A percentile compares a stretch with the other conserved stretches of the same genome.
Conservation (phyloP, 53 echinoderm and acorn worm genomes). For the Paelopatides confundens region DNA sequence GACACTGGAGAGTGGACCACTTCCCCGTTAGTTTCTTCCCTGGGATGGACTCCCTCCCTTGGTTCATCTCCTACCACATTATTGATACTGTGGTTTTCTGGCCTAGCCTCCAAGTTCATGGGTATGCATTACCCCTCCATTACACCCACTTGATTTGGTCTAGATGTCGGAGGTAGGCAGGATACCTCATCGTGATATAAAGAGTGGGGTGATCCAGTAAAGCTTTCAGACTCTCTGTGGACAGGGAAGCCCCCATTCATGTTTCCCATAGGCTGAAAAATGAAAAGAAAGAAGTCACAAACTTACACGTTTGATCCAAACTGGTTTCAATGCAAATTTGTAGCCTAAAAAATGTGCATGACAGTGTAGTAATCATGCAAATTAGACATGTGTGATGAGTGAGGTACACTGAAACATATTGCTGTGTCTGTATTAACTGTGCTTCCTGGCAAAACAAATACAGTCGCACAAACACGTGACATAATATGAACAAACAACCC, state of each 20-base stretch:
- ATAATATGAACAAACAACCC: too few relatives aligned
- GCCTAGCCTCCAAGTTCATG: constrained; percentile 28
- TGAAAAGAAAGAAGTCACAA: too few relatives aligned
- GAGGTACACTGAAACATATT: too few relatives aligned
- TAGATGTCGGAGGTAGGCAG: neutral
- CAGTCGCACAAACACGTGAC: too few relatives aligned
- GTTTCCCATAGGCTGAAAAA: constrained; percentile 26
- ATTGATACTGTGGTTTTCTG: constrained; percentile 13
- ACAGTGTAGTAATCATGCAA: too few relatives aligned
- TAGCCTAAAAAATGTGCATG: too few relatives aligned
- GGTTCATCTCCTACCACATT: neutral
- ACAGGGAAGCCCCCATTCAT: constrained; percentile 26
- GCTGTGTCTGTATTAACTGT: too few relatives aligned
- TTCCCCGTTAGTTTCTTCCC: neutral
- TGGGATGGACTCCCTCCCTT: neutral
- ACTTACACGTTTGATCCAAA: too few relatives aligned
- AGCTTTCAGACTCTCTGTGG: constrained; percentile 27
- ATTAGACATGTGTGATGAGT: too few relatives aligned
- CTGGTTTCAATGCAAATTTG: too few relatives aligned
- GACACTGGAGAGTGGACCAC: neutral
- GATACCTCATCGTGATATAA: neutral
- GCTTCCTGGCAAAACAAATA: too few relatives aligned
- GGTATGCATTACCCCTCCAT: neutral
- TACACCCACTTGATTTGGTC: neutral
- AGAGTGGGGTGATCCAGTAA: neutral